Evolutionary conservation across 2,888 invertebrate genomes (phyloP), one percentile per base, ranked within the genome.

Genomic region (Branchellion lobata): DNA sequence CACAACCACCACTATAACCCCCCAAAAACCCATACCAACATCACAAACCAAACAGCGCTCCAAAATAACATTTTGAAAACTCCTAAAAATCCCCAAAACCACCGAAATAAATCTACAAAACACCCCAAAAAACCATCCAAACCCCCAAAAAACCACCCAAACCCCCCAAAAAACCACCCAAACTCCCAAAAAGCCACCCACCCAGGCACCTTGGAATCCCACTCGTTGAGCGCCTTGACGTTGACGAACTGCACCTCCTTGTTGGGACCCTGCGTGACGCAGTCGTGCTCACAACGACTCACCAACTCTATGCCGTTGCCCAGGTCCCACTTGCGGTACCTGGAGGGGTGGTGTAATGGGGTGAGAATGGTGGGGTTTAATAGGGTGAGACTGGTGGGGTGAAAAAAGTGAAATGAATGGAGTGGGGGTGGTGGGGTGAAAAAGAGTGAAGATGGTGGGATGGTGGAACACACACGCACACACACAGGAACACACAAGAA

Each of bases 201-300:
- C 40, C 40, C 36, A 79, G 80, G 84, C 86, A 90, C 90, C 86
- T 95, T 94, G 0, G 96, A 95, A 89, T 99, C 98, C 98, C 98
- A 99, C 88, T 99, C 99, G 89, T 99, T 99, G 29, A 99, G 90
- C 0, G 99, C 96, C 89, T 97, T 98, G 86, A 99, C 94, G 8
- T 94, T 93, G 74, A 99, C 90, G 88, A 93, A 96, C 88, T 98
- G 97, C 0, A 91, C 90, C 86, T 96, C 96, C 81, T 93, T 94
- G 81, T 86, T 87, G 18, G 88, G 87, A 68, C 88, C 88, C 73
- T 82, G 91, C 84, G 87, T 85, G 0, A 95, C 95, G 0, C 96
- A 97, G 88, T 99, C 99, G 87, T 96, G 96, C 87, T 99, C 98
- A 88, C 97, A 96, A 79, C 99, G 92, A 0, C 94, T 92, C 78